These are phyloP conservation scores for Apteryx owenii DNA, from an alignment of 2,113 vertebrate species.

Conservation along the genomic window DNA sequence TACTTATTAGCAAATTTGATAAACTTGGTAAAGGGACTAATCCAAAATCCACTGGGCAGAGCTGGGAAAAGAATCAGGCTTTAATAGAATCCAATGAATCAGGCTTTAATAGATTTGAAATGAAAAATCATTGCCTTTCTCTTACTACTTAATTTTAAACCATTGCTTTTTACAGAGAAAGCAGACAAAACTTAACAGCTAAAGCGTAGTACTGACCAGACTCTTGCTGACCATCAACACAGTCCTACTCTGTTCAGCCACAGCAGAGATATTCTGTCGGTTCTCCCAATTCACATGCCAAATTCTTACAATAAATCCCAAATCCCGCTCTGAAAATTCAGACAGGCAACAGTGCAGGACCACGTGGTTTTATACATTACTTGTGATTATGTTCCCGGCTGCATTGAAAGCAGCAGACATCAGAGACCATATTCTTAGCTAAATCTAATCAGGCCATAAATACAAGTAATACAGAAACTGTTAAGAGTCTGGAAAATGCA, in stretches of 20 bases:
- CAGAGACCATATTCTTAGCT: neutral
- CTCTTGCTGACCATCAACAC: neutral
- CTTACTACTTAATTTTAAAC: neutral
- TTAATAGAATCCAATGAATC: neutral
- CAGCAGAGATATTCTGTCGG: neutral
- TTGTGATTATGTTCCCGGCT: neutral
- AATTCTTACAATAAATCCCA: neutral
- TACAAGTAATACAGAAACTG: neutral
- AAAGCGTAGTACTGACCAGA: neutral
- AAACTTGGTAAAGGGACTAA: neutral
- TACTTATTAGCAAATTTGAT: neutral
- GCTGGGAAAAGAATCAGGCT: neutral
- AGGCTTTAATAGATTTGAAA: neutral
- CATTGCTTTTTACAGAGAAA: neutral
- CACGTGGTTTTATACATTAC: fast-evolving
- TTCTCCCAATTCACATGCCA: neutral
- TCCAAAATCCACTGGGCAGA: fast-evolving
- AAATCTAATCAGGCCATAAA: neutral
- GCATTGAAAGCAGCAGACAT: neutral
- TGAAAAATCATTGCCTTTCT: neutral
- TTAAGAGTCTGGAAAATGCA: neutral
- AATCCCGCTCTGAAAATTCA: neutral
- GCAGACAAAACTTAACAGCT: neutral
- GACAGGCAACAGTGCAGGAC: neutral
- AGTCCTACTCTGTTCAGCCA: neutral